phyloP scores from a whole-genome alignment of 2,888 invertebrate genomes.

The Hyles lineata region DNA sequence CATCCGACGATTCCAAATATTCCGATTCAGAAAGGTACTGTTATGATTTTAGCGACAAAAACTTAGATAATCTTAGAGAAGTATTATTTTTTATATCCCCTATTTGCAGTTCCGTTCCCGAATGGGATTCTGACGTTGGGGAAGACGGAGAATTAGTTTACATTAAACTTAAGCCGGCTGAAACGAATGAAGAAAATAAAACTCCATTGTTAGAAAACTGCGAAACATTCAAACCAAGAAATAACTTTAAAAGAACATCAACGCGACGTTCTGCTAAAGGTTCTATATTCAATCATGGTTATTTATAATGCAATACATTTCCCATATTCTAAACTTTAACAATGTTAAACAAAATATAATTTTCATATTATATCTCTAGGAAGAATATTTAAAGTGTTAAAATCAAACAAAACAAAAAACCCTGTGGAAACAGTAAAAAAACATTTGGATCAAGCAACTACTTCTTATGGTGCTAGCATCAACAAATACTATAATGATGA shows the following conservation, averaged over 20 bases:
- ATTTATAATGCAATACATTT: too few relatives aligned
- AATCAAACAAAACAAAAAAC: constrained; percentile 63
- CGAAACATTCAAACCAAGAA: constrained; percentile 74
- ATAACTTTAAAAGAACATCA: constrained; percentile 77
- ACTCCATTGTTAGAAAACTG: constrained; percentile 72
- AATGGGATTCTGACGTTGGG: constrained; percentile 88
- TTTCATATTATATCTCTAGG: constrained; percentile 53
- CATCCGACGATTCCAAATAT: constrained; percentile 81
- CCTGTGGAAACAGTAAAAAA: constrained; percentile 48
- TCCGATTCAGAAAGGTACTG: constrained; percentile 85
- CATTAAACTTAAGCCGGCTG: constrained; percentile 81
- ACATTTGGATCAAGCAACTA: constrained; percentile 36
- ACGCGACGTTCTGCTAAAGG: constrained; percentile 76
- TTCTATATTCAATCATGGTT: constrained; percentile 38
- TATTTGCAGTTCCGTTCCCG: constrained; percentile 85
- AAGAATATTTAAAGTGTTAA: constrained; percentile 74
- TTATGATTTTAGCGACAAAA: too few relatives aligned
- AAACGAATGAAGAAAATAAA: constrained; percentile 48
- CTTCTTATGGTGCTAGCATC: constrained; percentile 34
- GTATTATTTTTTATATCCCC: not conserved
- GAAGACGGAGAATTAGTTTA: constrained; percentile 88
- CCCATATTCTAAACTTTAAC: too few relatives aligned
- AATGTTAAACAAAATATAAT: too few relatives aligned
- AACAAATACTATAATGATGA: constrained; percentile 46
- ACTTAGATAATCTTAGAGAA: not conserved